Base-by-base conservation (phyloP, 2,888 invertebrate genomes). In the Acanthoscelides obtectus region DNA sequence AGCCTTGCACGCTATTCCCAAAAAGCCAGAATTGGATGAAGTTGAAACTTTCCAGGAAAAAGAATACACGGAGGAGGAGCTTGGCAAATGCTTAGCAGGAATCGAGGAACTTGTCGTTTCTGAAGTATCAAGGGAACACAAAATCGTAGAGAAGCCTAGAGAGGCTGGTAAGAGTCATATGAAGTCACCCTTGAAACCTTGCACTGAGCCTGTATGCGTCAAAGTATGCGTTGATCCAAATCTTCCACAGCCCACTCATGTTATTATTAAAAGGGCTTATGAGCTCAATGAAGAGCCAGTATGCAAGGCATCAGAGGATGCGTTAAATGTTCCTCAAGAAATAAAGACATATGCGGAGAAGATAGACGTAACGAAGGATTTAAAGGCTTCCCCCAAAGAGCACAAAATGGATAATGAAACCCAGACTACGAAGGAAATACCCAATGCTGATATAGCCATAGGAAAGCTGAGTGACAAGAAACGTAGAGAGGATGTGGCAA, bases 131-230 rank as follows among this genome's bases (percentile, higher is more conserved):
- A 66, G 22, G 5, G 66, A 6, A 21, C 20, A 69, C 25, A 68
- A 69, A 68, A 63, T 6, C 6, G 6, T 25, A 5, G 45, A 4
- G 1, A 6, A 45, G 45, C 45, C 45, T 12, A 45, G 8, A 12
- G 45, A 45, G 17, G 17, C 17, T 45, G 17, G 45, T 45, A 12
- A 45, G 5, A 4, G 17, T 45, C 1, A 45, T 6, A 6, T 4
- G 1, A 45, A 45, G 17, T 45, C 20, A 8, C 2, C 45, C 21
- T 69, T 65, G 64, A 74, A 75, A 69, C 80, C 78, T 20, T 79
- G 78, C 71, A 68, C 75, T 20, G 84, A 84, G 77, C 83, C 82
- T n/a, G 45, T 78, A 69, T 84, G 83, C 74, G 69, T 80, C 20
- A 82, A 83, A 77, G 75, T 81, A 20, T 75, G 76, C 69, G 74